Evolutionary conservation across 2,888 invertebrate genomes (phyloP), one percentile per base, ranked within the genome.

Genomic region (Spialia ferax): DNA sequence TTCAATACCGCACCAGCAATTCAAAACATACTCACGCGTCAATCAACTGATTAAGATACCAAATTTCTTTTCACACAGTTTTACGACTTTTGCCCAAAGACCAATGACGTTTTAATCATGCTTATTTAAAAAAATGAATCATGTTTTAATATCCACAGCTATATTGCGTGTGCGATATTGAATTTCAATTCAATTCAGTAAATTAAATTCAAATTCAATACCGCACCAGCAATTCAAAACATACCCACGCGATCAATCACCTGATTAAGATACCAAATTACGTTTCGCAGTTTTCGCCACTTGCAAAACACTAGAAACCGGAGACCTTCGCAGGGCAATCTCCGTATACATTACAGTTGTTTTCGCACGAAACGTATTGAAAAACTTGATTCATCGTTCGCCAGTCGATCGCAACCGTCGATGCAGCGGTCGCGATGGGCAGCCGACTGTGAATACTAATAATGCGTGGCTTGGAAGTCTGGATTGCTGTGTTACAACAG

Each of bases 361-460:
- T 32, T 60, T 60, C 60, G 23, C 55, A 48, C 48, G 56, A 20
- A 63, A 48, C 48, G 20, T 56, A 48, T 50, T 38, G 45, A 50
- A 64, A 23, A 64, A 64, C 64, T 64, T 29, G 57, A 65, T 57
- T 57, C 57, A 64, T 65, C 59, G 65, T 52, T 59, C 65, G 52
- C 57, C 35, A 65, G 59, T 65, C 65, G 38, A 69, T 74, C 68
- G 68, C 69, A 71, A 69, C 63, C 76, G 72, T 73, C 79, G 77
- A 81, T 83, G 83, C 82, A 84, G 78, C 74, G 86, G 75, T 83
- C 83, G 81, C 78, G 73, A 82, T 82, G 78, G 59, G 71, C 81
- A 77, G 63, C 84, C 73, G 83, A 86, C 81, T 87, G 85, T 84
- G 76, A 79, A 83, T 64, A 50, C 23, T 50, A 22, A 50, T 50